Evolutionary conservation across 1,140 invertebrate species (phyloP).

Genomic region (Doryteuthis pealeii): DNA sequence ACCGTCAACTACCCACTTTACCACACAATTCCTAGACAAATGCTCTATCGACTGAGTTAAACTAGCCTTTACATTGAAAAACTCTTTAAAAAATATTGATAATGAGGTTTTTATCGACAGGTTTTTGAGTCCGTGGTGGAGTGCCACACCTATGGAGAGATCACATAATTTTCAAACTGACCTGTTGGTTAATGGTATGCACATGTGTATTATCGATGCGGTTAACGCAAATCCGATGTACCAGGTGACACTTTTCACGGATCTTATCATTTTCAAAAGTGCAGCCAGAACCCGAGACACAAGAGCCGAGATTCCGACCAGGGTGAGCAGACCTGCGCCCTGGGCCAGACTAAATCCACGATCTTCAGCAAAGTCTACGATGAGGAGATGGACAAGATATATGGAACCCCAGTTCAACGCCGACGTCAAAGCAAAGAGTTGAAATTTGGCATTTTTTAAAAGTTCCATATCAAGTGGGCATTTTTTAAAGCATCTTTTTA

Average conservation of each 20-base stretch:
- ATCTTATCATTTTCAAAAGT: background rate
- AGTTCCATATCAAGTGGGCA: background rate
- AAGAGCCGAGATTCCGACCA: background rate
- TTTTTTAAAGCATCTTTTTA: background rate
- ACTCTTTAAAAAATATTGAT: no score
- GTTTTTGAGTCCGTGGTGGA: no score
- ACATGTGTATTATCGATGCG: background rate
- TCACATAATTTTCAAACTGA: background rate
- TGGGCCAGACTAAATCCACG: background rate
- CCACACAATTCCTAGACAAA: no score
- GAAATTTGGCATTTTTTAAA: background rate
- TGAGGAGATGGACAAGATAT: background rate
- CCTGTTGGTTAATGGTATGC: background rate
- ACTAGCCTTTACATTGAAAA: no score
- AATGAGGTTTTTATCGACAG: no score
- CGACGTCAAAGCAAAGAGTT: background rate
- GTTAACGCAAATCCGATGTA: background rate
- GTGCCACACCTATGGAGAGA: no score
- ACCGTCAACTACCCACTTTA: no score
- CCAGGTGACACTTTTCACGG: background rate
- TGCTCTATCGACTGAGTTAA: no score
- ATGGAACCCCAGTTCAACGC: background rate
- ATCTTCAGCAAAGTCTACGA: background rate
- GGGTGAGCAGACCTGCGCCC: background rate
- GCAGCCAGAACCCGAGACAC: background rate